Base-by-base conservation (phyloP, 2,797 vertebrate genomes). In the Phalanger gymnotis region DNA sequence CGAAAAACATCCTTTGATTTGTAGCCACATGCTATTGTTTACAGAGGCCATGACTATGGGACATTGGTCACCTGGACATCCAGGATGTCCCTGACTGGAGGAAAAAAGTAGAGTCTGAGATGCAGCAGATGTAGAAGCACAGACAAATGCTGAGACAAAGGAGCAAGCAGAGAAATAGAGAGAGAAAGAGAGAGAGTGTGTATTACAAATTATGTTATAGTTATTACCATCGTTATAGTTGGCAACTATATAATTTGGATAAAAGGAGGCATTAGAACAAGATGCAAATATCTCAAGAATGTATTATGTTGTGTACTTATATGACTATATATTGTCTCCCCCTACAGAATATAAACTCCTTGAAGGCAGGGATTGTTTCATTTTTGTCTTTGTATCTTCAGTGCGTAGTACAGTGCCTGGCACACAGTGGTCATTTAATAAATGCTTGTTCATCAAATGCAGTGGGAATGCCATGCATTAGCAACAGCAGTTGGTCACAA, bases 141-240 rank as follows among this genome's bases (percentile, higher is more conserved):
- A 47, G 7, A 81, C 4, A 47, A 81, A 47, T 81, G 40, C 22
- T 47, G 40, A 81, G 40, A 47, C 3, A 81, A 81, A 73, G 22
- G 19, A 47, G n/a, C 9, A 47, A 40, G 12, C n/a, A 25, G n/a
- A 19, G 19, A 40, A 19, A 22, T 13, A 14, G 61, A n/a, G 1
- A n/a, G 34, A n/a, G 4, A 25, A 19, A 31, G 0, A 25, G 40
- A 40, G 0, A 22, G 66, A 40, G 0, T 3, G 22, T 25, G 3
- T 27, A 87, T 47, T 81, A 25, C 16, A 47, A 73, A 81, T 61
- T 61, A 61, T 61, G 10, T 40, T 73, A 25, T 81, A 81, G 47
- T 81, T 22, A 81, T 81, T 81, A 61, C 31, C 13, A 5, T 16
- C 58, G 5, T 61, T 34, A 34, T 19, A n/a, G n/a, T n/a, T 47